phyloP scores from a whole-genome alignment of 2,797 vertebrate species.

The Poeciliopsis paucimaculata region DNA sequence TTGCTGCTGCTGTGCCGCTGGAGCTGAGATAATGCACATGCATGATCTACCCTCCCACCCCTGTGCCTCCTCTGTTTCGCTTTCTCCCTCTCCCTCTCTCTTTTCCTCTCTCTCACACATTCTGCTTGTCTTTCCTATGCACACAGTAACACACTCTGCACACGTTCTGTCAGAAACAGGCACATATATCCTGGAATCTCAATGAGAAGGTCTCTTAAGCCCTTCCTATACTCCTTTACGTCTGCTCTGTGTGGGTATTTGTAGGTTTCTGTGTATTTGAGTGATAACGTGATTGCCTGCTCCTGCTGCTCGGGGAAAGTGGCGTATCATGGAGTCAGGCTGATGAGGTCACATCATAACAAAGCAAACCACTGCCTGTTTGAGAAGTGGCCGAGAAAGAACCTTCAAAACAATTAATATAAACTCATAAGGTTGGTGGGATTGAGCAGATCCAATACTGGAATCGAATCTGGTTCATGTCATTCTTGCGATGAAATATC shows the following conservation, averaged over 20 bases:
- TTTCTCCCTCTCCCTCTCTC: constrained; percentile 59
- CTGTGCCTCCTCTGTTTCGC: constrained; percentile 65
- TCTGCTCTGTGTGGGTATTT: constrained; percentile 33
- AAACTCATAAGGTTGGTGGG: not conserved
- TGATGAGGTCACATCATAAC: constrained; percentile 93
- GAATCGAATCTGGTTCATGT: not conserved
- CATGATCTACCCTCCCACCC: constrained; percentile 80
- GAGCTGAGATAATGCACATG: constrained; percentile 83
- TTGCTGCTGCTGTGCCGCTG: constrained; percentile 73
- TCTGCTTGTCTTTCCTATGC: constrained; percentile 45
- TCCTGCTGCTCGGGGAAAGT: constrained; percentile 75
- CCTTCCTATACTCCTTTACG: constrained; percentile 57
- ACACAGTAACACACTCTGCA: constrained; percentile 28
- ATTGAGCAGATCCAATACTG: not conserved
- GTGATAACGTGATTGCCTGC: constrained; percentile 44
- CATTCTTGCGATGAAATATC: not conserved
- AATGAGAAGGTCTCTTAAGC: constrained; percentile 69
- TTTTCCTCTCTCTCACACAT: constrained; percentile 54
- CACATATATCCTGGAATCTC: constrained; percentile 54
- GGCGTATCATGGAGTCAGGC: constrained; percentile 85
- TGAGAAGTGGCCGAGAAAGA: constrained; percentile 79
- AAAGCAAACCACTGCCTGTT: constrained; percentile 87
- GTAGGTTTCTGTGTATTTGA: constrained; percentile 30
- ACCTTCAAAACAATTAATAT: constrained; percentile 6
- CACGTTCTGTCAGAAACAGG: constrained; percentile 35